phyloP scores from a whole-genome alignment of 2,113 vertebrate species.

The Phoxinus phoxinus region DNA sequence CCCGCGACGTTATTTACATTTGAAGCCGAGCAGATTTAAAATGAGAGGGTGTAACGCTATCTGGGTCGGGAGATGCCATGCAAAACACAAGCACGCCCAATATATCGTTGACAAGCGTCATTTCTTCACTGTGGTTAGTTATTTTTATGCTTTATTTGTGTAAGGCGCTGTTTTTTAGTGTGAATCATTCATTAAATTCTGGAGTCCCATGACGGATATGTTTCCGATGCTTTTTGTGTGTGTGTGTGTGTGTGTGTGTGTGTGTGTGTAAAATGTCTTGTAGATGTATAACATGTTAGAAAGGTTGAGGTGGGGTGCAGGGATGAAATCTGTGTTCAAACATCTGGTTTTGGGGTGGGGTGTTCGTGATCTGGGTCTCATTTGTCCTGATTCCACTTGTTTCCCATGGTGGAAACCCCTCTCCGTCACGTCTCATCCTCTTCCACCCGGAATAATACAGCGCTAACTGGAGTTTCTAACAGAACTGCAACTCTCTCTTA shows the following conservation, averaged over 20 bases:
- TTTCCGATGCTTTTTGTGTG: background rate
- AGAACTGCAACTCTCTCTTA: background rate
- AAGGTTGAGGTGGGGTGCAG: background rate
- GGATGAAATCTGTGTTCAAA: slow-evolving; percentile 29
- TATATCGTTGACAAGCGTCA: background rate
- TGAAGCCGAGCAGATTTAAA: slow-evolving; percentile 41
- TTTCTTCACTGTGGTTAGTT: slow-evolving; percentile 9
- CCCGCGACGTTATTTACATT: slow-evolving; percentile 22
- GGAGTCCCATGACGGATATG: background rate
- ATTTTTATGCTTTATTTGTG: slow-evolving; percentile 42
- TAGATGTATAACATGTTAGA: background rate
- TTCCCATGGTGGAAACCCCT: background rate
- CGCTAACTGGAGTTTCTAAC: background rate
- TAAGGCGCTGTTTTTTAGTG: background rate
- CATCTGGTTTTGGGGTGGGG: slow-evolving; percentile 18
- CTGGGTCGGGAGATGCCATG: slow-evolving; percentile 4
- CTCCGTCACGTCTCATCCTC: background rate
- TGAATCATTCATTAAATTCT: slow-evolving; percentile 41
- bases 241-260: no score
- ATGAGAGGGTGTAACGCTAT: slow-evolving; percentile 35
- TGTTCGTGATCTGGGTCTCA: background rate
- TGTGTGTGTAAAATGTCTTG: background rate
- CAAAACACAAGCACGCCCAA: background rate
- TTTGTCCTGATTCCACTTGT: slow-evolving; percentile 22
- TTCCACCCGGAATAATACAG: background rate